Evolutionary conservation across 2,797 vertebrate genomes (phyloP).

Genomic region (Kryptopterus vitreolus): DNA sequence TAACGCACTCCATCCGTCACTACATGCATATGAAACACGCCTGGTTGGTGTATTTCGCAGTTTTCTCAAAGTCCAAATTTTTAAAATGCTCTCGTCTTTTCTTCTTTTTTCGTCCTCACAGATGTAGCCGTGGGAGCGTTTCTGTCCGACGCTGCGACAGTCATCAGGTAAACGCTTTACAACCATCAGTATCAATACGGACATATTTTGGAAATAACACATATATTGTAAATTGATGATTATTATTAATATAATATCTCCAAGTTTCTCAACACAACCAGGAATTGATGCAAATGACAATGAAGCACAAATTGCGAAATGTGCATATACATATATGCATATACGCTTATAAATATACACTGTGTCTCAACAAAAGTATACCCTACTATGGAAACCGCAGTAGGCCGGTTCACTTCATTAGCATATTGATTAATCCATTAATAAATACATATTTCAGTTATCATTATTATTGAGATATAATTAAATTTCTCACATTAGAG

Average conservation of each 20-base stretch:
- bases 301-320: not conserved
- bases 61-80: not conserved
- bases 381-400: no score
- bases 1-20: slow-evolving; percentile 58
- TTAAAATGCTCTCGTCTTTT: not conserved
- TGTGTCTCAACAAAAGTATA: no score
- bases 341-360: no score
- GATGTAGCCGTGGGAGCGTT: slow-evolving; percentile 94
- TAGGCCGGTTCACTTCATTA: no score
- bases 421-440: no score
- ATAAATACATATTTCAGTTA: no score
- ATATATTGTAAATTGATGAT: not conserved
- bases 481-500: no score
- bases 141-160: slow-evolving; percentile 84
- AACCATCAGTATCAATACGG: not conserved
- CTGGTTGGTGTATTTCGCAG: no score
- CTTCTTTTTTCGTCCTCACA: slow-evolving; percentile 60
- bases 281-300: not conserved
- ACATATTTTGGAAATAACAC: not conserved
- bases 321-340: no score
- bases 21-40: no score
- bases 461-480: no score
- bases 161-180: slow-evolving; percentile 82
- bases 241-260: not conserved
- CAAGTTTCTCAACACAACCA: not conserved